phyloP scores from a whole-genome alignment of 1,140 invertebrate species.

The Phenacoccus solenopsis region DNA sequence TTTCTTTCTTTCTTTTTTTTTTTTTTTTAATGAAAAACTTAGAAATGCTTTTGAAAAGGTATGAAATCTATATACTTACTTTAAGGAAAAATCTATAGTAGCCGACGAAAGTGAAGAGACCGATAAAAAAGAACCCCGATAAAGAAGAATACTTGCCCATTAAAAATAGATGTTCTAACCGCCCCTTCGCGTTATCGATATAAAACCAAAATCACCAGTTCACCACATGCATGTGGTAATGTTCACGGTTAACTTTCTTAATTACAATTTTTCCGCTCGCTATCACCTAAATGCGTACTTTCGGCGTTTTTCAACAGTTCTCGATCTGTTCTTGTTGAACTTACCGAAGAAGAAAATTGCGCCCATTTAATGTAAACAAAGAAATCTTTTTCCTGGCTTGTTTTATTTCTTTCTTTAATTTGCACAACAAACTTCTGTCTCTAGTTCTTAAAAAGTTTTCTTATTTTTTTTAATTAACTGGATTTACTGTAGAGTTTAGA shows the following conservation, averaged over 20 bases:
- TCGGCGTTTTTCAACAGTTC: slow-evolving; percentile 5
- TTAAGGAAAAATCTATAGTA: too few relatives aligned
- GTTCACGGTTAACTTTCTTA: background rate
- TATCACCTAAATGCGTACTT: background rate
- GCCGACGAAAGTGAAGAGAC: too few relatives aligned
- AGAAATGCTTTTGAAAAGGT: too few relatives aligned
- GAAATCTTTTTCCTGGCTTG: slow-evolving; percentile 9
- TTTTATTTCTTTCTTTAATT: slow-evolving; percentile 13
- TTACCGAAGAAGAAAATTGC: slow-evolving; percentile 14
- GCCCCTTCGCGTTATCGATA: background rate
- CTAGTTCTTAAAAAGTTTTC: background rate
- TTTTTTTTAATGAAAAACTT: too few relatives aligned
- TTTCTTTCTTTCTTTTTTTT: too few relatives aligned
- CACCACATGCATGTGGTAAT: background rate
- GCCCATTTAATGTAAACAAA: slow-evolving; percentile 18
- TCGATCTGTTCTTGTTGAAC: background rate
- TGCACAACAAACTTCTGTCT: slow-evolving; percentile 14
- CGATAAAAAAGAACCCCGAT: background rate
- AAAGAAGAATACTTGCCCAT: background rate
- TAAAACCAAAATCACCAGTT: background rate
- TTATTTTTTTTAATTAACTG: slow-evolving; percentile 16
- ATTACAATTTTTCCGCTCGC: background rate
- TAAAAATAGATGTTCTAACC: background rate
- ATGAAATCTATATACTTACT: too few relatives aligned
- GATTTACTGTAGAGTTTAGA: slow-evolving; percentile 4